Evolutionary conservation across 2,113 vertebrate species (phyloP).

Genomic region (Sylvietta virens): DNA sequence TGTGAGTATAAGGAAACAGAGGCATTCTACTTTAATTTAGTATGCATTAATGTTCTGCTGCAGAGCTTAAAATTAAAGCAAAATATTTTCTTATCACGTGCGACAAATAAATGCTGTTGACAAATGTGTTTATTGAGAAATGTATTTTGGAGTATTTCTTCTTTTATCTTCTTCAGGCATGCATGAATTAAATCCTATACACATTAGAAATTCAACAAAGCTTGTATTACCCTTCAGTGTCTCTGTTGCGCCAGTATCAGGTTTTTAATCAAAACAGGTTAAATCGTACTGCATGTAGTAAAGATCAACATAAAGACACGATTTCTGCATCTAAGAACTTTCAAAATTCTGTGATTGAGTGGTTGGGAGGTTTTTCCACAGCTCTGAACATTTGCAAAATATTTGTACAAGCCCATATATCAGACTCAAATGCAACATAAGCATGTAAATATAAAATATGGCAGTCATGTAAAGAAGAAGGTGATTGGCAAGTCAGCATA

Average conservation of each 20-base stretch:
- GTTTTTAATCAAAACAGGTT: not conserved
- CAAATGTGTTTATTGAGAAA: not conserved
- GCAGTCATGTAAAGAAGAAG: not conserved
- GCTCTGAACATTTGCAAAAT: not conserved
- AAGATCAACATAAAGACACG: not conserved
- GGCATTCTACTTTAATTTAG: not conserved
- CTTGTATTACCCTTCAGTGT: not conserved
- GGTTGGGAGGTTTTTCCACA: not conserved
- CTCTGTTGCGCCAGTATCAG: not conserved
- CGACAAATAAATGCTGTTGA: not conserved
- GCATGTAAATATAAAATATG: not conserved
- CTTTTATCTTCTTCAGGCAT: not conserved
- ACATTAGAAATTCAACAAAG: not conserved
- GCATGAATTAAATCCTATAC: not conserved
- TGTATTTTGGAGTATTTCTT: not conserved
- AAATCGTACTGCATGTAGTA: not conserved
- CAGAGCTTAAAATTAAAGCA: constrained; percentile 10
- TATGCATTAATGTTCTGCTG: not conserved
- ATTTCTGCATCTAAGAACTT: not conserved
- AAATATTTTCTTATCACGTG: not conserved
- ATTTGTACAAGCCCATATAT: not conserved
- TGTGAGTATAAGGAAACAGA: not conserved
- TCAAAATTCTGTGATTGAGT: not conserved
- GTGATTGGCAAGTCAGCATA: not conserved
- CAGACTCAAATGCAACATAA: not conserved